Percentiles rank a stretch among this genome's conserved stretches.
Conservation (phyloP, 2,888 invertebrate genomes). For the Eubasilissa splendida region DNA sequence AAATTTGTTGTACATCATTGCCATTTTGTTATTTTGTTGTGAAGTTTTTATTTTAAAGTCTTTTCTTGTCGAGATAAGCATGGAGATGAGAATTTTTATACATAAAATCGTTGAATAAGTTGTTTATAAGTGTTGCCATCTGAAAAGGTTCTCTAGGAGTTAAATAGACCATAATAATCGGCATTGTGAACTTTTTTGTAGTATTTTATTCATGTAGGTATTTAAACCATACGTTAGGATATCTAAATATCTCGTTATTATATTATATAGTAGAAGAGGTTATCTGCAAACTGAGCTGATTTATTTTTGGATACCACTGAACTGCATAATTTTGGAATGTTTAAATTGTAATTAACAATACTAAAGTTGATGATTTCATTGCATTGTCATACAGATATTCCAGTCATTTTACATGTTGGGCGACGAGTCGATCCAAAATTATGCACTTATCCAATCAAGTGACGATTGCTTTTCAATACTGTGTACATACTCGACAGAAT, state of each 20-base stretch:
- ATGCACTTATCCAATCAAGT: constrained; percentile 49
- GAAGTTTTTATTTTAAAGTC: constrained; percentile 11
- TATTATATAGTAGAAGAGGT: constrained; percentile 10
- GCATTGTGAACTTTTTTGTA: constrained; percentile 37
- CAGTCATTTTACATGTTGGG: neutral
- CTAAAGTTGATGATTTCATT: neutral
- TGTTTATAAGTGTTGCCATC: constrained; percentile 38
- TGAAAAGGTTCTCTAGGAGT: constrained; percentile 35
- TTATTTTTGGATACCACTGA: constrained; percentile 34
- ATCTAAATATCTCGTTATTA: constrained; percentile 32
- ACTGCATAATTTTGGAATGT: constrained; percentile 22
- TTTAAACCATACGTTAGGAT: constrained; percentile 28
- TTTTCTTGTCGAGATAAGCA: constrained; percentile 25
- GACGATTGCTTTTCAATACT: constrained; percentile 45
- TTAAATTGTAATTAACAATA: constrained; percentile 8
- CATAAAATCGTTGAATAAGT: constrained; percentile 36
- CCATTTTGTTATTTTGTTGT: constrained; percentile 26
- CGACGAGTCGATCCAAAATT: constrained; percentile 24
- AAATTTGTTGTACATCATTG: constrained; percentile 15
- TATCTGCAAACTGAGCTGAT: constrained; percentile 38
- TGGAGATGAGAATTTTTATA: constrained; percentile 27
- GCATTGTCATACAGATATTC: constrained; percentile 5
- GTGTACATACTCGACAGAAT: constrained; percentile 56
- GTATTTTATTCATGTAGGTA: constrained; percentile 41
- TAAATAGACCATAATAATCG: constrained; percentile 37